Evolutionary conservation across 1,140 invertebrate species (phyloP).

Genomic region (Drosophila triauraria): DNA sequence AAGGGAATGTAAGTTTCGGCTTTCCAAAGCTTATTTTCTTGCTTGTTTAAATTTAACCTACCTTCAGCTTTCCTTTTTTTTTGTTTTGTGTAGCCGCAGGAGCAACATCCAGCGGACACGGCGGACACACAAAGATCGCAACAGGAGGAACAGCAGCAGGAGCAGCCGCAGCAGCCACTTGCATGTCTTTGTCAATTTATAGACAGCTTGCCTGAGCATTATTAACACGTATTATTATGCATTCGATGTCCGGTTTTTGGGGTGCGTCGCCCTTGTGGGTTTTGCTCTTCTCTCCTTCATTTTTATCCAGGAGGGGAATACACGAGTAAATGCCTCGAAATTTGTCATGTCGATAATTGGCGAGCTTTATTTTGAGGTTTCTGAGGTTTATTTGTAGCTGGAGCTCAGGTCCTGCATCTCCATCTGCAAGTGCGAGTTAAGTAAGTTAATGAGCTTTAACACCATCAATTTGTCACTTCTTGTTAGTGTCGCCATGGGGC

Average conservation of each 20-base stretch:
- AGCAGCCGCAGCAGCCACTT: conserved; percentile 47
- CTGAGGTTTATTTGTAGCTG: conserved; percentile 42
- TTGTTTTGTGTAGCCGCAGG: conserved; percentile 7
- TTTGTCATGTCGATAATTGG: conserved; percentile 84
- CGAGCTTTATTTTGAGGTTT: conserved; percentile 79
- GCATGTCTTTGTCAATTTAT: conserved; percentile 85
- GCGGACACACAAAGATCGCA: conserved; percentile 24
- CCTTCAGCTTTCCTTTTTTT: not conserved
- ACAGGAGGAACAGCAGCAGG: conserved; percentile 13
- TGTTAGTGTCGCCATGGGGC: conserved; percentile 74
- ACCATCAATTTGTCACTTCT: conserved; percentile 85
- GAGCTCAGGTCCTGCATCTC: conserved; percentile 27
- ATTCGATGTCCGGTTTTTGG: conserved; percentile 50
- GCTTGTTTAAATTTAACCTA: too few species aligned
- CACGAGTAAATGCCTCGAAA: conserved; percentile 49
- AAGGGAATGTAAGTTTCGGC: too few species aligned
- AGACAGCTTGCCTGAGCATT: conserved; percentile 83
- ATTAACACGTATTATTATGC: conserved; percentile 84
- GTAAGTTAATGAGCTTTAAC: conserved; percentile 84
- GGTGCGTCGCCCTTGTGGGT: conserved; percentile 41
- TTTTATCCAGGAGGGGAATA: conserved; percentile 46
- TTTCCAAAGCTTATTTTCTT: too few species aligned
- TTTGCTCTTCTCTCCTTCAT: conserved; percentile 6
- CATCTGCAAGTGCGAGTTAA: conserved; percentile 53
- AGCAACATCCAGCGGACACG: conserved; percentile 25